Evolutionary conservation across 64 coral and sea anemone species (phyloP), one percentile per base, ranked within the genome.

Genomic region (Porites lutea): DNA sequence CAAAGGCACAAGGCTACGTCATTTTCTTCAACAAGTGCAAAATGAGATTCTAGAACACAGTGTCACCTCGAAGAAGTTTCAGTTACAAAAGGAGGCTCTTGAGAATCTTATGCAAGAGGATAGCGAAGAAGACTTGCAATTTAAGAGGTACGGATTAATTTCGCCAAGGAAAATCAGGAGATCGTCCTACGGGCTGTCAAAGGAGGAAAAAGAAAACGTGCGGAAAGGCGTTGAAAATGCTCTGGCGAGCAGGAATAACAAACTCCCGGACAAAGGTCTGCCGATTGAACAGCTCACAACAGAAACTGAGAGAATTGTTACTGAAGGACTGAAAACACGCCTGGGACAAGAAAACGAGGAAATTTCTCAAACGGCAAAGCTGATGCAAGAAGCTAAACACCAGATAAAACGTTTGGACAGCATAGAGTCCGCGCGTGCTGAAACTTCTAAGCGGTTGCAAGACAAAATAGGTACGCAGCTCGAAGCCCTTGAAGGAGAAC

Each of bases 21-120:
- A 78, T 43, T 93, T 93, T 37, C 59, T 93, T 37, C 91, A 93
- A 52, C 91, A 93, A 58, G 49, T 93, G 16, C 82, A 93, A 51
- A 87, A 83, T 16, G 91, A 93, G 49, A 71, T 93, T 53, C 64
- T 79, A 52, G 53, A 82, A 5, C 83, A 75, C 6, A 85, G 65
- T 63, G 74, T 76, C 37, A 76, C 74, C 23, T 75, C 65, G 0
- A 87, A 69, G 16, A 93, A 79, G 49, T 77, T 87, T 65, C 74
- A 77, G 20, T 53, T 81, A 18, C 72, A 93, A 52, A 78, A 76
- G 45, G 57, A 87, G 54, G 91, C 83, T 5, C 4, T 77, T 2
- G 71, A 87, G 3, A 82, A 86, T 13, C 73, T 87, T 4, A 66
- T 93, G 60, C 65, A 78, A 14, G 75, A 93, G 54, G 72, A 86